Conservation (phyloP, 1,140 invertebrate genomes). For the Panagrolaimus sp. region DNA sequence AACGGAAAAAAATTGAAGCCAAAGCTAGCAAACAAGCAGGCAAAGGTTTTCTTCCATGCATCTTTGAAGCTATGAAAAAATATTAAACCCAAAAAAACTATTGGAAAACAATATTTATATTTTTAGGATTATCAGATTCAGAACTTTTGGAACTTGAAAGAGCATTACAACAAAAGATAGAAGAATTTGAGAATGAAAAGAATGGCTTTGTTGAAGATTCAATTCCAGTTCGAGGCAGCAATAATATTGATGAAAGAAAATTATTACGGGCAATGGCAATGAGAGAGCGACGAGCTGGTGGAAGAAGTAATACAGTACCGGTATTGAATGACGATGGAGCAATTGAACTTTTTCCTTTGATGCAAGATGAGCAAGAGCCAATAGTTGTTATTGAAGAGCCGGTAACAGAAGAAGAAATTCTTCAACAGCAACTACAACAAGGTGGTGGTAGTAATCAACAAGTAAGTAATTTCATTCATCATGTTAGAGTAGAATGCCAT, state of each 20-base stretch:
- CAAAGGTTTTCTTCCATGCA: too few relatives aligned
- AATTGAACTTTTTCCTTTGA: background rate
- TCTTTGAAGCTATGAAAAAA: too few relatives aligned
- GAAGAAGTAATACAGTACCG: background rate
- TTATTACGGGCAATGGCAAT: background rate
- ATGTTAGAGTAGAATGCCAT: too few relatives aligned
- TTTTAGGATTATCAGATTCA: slow-evolving; percentile 1
- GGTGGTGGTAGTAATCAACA: too few relatives aligned
- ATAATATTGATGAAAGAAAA: background rate
- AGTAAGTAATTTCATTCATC: too few relatives aligned
- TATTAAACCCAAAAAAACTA: background rate
- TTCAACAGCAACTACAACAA: too few relatives aligned
- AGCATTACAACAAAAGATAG: background rate
- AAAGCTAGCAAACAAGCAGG: too few relatives aligned
- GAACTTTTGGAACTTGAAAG: slow-evolving; percentile 3
- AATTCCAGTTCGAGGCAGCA: background rate
- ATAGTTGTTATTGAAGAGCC: background rate
- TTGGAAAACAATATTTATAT: too few relatives aligned
- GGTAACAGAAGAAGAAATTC: too few relatives aligned
- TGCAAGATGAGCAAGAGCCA: background rate
- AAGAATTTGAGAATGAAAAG: background rate
- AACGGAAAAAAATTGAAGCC: too few relatives aligned
- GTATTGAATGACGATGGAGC: background rate
- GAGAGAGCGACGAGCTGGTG: background rate
- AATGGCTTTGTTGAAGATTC: slow-evolving; percentile 9